A percentile compares a stretch with the other conserved stretches of the same genome.
phyloP scores from a whole-genome alignment of 2,888 invertebrate species.

The Glyphotaelius pellucidus region DNA sequence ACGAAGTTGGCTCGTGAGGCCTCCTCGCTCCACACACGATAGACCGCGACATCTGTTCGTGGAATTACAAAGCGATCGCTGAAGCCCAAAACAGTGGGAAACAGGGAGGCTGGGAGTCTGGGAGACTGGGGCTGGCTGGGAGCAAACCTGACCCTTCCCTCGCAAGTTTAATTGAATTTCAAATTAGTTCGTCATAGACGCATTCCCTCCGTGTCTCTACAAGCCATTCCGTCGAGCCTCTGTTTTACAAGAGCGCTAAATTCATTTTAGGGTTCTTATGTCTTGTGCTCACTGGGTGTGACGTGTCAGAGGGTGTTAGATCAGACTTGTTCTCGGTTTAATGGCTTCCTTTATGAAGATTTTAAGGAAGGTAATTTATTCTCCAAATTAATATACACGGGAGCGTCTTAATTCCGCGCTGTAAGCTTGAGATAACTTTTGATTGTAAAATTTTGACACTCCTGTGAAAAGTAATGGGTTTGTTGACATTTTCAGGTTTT shows the following conservation, averaged over 20 bases:
- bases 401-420: background rate
- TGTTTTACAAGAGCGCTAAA: slow-evolving; percentile 46
- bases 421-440: background rate
- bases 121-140: background rate
- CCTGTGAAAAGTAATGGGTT: background rate
- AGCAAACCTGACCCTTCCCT: slow-evolving; percentile 53
- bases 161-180: slow-evolving; percentile 65
- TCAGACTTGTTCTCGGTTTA: slow-evolving; percentile 40
- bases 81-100: background rate
- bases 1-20: background rate
- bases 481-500: background rate
- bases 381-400: slow-evolving; percentile 12
- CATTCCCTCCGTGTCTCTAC: slow-evolving; percentile 44
- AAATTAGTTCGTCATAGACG: slow-evolving; percentile 65
- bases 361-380: slow-evolving; percentile 38
- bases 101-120: background rate
- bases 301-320: slow-evolving; percentile 41
- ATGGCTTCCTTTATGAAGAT: slow-evolving; percentile 44
- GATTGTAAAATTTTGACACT: background rate
- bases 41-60: slow-evolving; percentile 51
- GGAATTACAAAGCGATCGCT: slow-evolving; percentile 31
- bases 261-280: slow-evolving; percentile 54
- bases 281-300: slow-evolving; percentile 33
- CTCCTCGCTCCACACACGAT: slow-evolving; percentile 6
- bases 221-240: slow-evolving; percentile 34